Evolutionary conservation across 2,113 vertebrate genomes (phyloP), one percentile per base, ranked within the genome.

Genomic region (Arenaria interpres): DNA sequence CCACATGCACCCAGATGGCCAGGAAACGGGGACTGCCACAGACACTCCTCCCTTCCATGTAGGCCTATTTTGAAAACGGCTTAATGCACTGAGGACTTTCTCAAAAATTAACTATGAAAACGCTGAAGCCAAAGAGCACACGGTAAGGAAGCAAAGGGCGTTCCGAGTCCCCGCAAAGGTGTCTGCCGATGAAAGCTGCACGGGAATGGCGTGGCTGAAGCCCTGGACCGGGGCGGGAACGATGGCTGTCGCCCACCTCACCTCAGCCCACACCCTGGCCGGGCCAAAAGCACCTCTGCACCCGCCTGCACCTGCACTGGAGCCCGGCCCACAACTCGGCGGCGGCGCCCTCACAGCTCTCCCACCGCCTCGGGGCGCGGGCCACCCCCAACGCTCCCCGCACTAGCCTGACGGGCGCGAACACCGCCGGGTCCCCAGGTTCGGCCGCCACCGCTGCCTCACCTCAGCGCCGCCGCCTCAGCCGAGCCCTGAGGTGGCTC

Each of bases 11-110:
- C 22, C 30, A 15, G 12, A 46, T 14, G 3, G 3, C 32, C 60
- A 33, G 30, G 50, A 8, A 51, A n/a, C 0, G 1, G 4, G 6
- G 10, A 20, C 25, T 7, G 33, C 39, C 45, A 23, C 28, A 37
- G 24, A 43, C 32, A 7, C 30, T 5, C 3, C 12, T 56, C n/a
- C 27, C 45, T 14, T 35, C 43, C n/a, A 25, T 1, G 7, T 3
- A 35, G 23, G 4, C 6, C 6, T 13, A 15, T 4, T 32, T 9
- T 13, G 8, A 66, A 82, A 66, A 22, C 3, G 3, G 11, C 19
- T 45, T 43, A 33, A 8, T 1, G 8, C n/a, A 30, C 3, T 12
- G 9, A 66, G 6, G 30, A 4, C 21, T 48, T 43, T 17, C 35
- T 25, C 15, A 27, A 35, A 20, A 39, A 50, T 3, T 8, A 39